Percentiles rank a stretch among this genome's conserved stretches.
Conservation (phyloP, 1,140 invertebrate genomes). For the Drosophila fuyamai region DNA sequence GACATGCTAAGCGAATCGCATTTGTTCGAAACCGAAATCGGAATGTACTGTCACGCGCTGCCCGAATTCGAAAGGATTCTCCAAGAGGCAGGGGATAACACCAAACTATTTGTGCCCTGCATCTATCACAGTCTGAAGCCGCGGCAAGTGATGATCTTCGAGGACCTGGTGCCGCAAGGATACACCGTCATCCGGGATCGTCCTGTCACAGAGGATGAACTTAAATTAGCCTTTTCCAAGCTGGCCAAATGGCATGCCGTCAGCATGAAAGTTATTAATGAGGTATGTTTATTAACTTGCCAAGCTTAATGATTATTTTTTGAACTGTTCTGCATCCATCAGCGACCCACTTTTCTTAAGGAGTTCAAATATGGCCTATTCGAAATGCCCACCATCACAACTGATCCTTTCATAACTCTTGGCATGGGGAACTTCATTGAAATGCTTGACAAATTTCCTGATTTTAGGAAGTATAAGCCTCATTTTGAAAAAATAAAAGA, state of each 20-base stretch:
- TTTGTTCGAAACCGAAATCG: constrained; percentile 65
- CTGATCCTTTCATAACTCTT: constrained; percentile 34
- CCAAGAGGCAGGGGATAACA: constrained; percentile 39
- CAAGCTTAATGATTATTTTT: background rate
- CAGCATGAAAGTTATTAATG: constrained; percentile 57
- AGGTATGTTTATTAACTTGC: constrained; percentile 16
- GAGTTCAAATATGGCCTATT: constrained; percentile 34
- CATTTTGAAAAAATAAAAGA: constrained; percentile 42
- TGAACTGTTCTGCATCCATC: background rate
- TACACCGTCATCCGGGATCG: constrained; percentile 49
- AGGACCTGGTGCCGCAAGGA: constrained; percentile 61
- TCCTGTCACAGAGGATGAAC: constrained; percentile 30
- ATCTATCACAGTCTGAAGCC: constrained; percentile 59
- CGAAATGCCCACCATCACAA: constrained; percentile 6
- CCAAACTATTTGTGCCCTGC: constrained; percentile 31
- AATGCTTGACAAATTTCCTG: constrained; percentile 40
- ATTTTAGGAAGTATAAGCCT: constrained; percentile 48
- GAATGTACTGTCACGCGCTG: constrained; percentile 48
- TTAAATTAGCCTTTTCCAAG: constrained; percentile 36
- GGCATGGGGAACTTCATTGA: constrained; percentile 41
- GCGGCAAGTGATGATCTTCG: constrained; percentile 59
- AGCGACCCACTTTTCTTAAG: constrained; percentile 38
- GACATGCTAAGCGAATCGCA: constrained; percentile 36
- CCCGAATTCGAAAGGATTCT: constrained; percentile 60
- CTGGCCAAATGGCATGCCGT: constrained; percentile 72